These are phyloP conservation scores for Halictus ligatus DNA, from an alignment of 2,888 invertebrate species.

Conservation along the genomic window DNA sequence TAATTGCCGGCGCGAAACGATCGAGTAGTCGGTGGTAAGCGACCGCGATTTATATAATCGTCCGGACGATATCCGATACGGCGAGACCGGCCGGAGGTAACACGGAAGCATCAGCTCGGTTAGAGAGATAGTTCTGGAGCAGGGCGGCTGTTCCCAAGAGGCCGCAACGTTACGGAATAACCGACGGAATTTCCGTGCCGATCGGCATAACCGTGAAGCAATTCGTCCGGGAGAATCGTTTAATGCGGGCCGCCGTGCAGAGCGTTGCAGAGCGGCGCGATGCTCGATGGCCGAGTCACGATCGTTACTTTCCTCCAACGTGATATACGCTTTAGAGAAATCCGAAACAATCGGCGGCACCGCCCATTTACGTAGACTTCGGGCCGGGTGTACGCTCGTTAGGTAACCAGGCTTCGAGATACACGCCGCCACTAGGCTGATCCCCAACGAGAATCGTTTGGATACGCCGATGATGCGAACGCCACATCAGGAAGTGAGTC, in stretches of 20 bases:
- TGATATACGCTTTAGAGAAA: slow-evolving; percentile 61
- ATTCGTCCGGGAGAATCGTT: slow-evolving; percentile 63
- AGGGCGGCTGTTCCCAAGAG: slow-evolving; percentile 36
- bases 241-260: slow-evolving; percentile 46
- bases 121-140: slow-evolving; percentile 13
- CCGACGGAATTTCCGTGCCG: slow-evolving; percentile 53
- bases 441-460: background rate
- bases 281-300: slow-evolving; percentile 60
- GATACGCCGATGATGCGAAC: background rate
- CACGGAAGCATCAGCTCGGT: slow-evolving; percentile 38
- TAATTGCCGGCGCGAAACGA: slow-evolving; percentile 17
- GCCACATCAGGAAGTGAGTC: background rate
- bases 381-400: slow-evolving; percentile 48
- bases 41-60: slow-evolving; percentile 44
- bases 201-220: slow-evolving; percentile 61
- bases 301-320: slow-evolving; percentile 51
- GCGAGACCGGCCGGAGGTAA: slow-evolving; percentile 13
- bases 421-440: slow-evolving; percentile 1
- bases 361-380: slow-evolving; percentile 57
- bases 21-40: background rate
- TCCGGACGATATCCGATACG: slow-evolving; percentile 23
- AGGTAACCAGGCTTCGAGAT: slow-evolving; percentile 54
- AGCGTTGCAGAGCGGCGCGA: slow-evolving; percentile 27
- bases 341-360: slow-evolving; percentile 68
- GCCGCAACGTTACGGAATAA: slow-evolving; percentile 43